Base-by-base conservation (phyloP, 2,888 invertebrate genomes). In the Drosophila monieri region DNA sequence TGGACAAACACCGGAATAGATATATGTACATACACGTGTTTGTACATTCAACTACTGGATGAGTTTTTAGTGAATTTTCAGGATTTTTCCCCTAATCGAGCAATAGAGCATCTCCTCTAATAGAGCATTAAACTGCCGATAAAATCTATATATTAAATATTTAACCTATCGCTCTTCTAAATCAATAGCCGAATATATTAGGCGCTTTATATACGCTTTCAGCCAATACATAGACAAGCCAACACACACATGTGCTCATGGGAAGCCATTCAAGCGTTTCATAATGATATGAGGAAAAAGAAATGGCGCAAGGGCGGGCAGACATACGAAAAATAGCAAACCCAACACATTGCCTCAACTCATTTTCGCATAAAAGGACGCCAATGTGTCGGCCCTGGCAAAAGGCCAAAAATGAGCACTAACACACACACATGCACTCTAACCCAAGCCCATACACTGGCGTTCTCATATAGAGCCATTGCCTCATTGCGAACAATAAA, bases 331-430 rank as follows among this genome's bases (percentile, higher is more conserved):
- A 67, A 74, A 70, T 74, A 64, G 58, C 61, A 65, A 65, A 47
- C 51, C 53, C 72, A 86, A 80, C 80, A 80, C 72, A 80, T 80
- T 80, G 64, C 81, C 72, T 81, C 85, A 81, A 78, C 85, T 87
- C 85, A 85, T 85, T 85, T 85, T 84, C 81, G 65, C 81, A 86
- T 81, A 86, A 85, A 81, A 78, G 74, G 84, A 86, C 84, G 84
- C 84, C 84, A 86, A 78, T 77, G 87, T 85, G 84, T 81, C 84
- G 87, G 78, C 51, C 30, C 60, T 86, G 84, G 87, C 87, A 75
- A 78, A 79, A 79, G 78, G 85, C 84, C 84, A 85, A 86, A 85
- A 80, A 78, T 74, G 73, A 69, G 21, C 44, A 64, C 21, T 61
- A 12, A 35, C 30, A 51, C 15, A 37, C 35, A 18, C 32, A 52